These are phyloP conservation scores for Aythya fuligula DNA, from an alignment of 2,797 vertebrate genomes.

Conservation along the genomic window DNA sequence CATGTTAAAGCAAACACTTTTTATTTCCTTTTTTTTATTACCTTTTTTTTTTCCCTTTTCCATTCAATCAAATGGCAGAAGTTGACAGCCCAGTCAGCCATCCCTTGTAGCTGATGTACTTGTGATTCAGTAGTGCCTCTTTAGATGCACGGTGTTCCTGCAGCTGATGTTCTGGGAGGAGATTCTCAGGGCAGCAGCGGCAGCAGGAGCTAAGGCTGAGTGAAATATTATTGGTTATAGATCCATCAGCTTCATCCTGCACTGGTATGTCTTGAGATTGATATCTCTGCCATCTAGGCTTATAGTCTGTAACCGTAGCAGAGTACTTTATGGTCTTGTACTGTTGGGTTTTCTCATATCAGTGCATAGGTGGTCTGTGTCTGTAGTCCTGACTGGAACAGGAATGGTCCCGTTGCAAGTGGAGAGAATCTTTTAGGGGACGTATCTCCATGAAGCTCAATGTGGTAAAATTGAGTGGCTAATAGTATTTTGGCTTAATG, in stretches of 20 bases:
- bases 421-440: not conserved
- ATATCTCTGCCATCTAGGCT: not conserved
- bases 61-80: not conserved
- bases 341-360: not conserved
- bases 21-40: not conserved
- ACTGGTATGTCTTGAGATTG: not conserved
- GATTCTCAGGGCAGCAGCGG: not conserved
- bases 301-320: not conserved
- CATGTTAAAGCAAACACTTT: not conserved
- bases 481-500: not conserved
- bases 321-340: not conserved
- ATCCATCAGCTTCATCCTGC: not conserved
- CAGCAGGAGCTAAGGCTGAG: not conserved
- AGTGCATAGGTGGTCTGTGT: not conserved
- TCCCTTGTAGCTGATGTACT: not conserved
- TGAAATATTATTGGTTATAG: constrained; percentile 23
- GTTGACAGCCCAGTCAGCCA: not conserved
- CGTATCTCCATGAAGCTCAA: not conserved
- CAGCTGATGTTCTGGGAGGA: not conserved
- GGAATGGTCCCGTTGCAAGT: not conserved
- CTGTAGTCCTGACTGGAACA: not conserved
- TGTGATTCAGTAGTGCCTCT: not conserved
- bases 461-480: not conserved
- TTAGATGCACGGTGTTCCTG: not conserved
- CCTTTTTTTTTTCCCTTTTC: not conserved